phyloP scores from a whole-genome alignment of 1,140 invertebrate species.

The Drosophila kanapiae region DNA sequence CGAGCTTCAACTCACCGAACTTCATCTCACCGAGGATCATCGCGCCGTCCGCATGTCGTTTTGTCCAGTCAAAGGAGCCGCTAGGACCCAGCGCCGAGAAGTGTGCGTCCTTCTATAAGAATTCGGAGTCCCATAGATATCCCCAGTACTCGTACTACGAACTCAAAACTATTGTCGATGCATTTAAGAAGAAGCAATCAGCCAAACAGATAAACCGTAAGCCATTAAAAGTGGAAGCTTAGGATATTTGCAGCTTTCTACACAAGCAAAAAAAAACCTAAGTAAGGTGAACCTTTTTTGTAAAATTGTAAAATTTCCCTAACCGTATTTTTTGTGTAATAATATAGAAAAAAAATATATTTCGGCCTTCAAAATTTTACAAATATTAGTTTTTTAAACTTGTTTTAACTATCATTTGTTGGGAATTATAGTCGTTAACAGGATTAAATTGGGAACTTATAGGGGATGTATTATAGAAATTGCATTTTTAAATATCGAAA shows the following conservation, averaged over 20 bases:
- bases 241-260: not conserved
- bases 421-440: too few relatives aligned
- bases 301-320: too few relatives aligned
- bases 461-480: too few relatives aligned
- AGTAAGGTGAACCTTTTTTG: not conserved
- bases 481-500: too few relatives aligned
- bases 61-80: conserved; percentile 10
- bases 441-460: too few relatives aligned
- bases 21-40: conserved; percentile 16
- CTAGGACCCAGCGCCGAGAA: conserved; percentile 59
- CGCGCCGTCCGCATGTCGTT: conserved; percentile 5
- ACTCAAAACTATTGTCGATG: conserved; percentile 9
- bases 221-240: not conserved
- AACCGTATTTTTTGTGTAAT: too few relatives aligned
- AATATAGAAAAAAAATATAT: too few relatives aligned
- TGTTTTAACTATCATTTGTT: too few relatives aligned
- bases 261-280: not conserved
- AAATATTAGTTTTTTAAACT: too few relatives aligned
- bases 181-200: conserved; percentile 5
- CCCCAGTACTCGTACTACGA: conserved; percentile 59
- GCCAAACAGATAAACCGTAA: not conserved
- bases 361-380: too few relatives aligned
- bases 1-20: conserved; percentile 16
- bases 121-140: conserved; percentile 59
- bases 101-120: conserved; percentile 47